These are phyloP conservation scores for Pangasius macronema DNA, from an alignment of 2,797 vertebrate genomes.

Conservation along the genomic window DNA sequence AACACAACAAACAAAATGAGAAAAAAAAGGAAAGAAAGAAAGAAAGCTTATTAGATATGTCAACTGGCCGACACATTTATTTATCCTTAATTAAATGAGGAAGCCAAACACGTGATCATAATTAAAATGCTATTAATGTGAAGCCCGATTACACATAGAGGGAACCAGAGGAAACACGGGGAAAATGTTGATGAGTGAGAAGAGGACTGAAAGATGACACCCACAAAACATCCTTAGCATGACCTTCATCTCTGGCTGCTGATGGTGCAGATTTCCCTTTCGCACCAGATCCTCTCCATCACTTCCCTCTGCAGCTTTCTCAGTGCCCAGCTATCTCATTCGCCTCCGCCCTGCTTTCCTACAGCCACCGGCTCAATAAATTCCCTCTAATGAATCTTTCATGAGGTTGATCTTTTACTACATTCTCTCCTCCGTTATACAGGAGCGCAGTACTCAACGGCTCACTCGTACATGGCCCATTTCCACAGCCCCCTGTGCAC, in stretches of 20 bases:
- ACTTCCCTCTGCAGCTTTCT: conserved; percentile 14
- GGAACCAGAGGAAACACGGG: neutral
- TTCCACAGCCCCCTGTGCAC: conserved; percentile 51
- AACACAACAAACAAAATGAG: neutral
- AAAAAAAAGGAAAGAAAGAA: neutral
- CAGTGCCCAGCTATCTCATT: conserved; percentile 42
- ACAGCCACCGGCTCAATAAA: conserved; percentile 73
- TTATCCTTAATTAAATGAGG: neutral
- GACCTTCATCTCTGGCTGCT: conserved; percentile 49
- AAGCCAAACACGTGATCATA: neutral
- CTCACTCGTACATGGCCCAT: conserved; percentile 49
- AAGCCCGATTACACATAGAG: neutral
- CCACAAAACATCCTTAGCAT: conserved; percentile 43
- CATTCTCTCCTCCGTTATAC: conserved; percentile 30
- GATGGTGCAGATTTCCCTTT: neutral
- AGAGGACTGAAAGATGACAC: conserved; percentile 15
- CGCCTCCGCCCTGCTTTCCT: conserved; percentile 62
- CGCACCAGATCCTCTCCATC: neutral
- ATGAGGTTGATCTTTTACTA: conserved; percentile 61
- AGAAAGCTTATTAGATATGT: neutral
- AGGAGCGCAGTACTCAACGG: conserved; percentile 57
- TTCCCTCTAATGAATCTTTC: conserved; percentile 80
- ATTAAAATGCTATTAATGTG: neutral
- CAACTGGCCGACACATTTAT: neutral
- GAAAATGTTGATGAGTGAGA: neutral